Base-by-base conservation (phyloP, 2,888 invertebrate species). In the Sphaerophoria rueppellii region DNA sequence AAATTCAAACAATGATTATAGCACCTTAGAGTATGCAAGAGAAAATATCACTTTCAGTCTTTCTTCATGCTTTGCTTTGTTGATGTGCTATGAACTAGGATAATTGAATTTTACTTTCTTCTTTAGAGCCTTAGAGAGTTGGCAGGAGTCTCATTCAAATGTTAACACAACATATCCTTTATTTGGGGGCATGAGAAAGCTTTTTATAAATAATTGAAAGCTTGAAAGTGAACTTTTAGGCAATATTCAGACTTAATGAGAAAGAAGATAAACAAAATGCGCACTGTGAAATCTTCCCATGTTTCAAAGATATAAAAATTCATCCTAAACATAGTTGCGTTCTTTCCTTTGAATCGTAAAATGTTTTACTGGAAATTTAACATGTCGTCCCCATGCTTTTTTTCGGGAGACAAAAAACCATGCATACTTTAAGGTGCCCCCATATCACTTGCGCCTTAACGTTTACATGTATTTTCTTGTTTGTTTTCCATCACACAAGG, bases 291-390 rank as follows among this genome's bases (percentile, higher is more conserved):
- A 50, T 12, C 14, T 32, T n/a, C 4, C 9, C 43, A 2, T 12
- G 43, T 43, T 11, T 43, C 4, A 43, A 4, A 43, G 4, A 43
- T 3, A 7, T 7, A 7, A 57, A 61, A 43, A n/a, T 24, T 5
- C 14, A 32, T 46, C 3, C 14, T 32, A 35, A 14, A 50, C 16
- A 35, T 34, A 16, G 5, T 14, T 63, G 14, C 14, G 6, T 50
- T 65, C 9, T 48, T 65, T 65, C 35, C 65, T 65, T 65, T 65
- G 50, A 37, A 16, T 65, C 12, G 35, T 65, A 50, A 65, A 65
- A 50, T 50, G 11, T 50, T 16, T 65, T 37, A 35, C 16, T 37
- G 50, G 16, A 50, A 35, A 65, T 24, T 65, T 43, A 16, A 65
- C 34, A 16, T 48, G 16, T 12, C 34, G 35, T 65, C 35, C 6